These are phyloP conservation scores for Ladona fulva DNA, from an alignment of 1,140 invertebrate genomes.

Conservation along the genomic window DNA sequence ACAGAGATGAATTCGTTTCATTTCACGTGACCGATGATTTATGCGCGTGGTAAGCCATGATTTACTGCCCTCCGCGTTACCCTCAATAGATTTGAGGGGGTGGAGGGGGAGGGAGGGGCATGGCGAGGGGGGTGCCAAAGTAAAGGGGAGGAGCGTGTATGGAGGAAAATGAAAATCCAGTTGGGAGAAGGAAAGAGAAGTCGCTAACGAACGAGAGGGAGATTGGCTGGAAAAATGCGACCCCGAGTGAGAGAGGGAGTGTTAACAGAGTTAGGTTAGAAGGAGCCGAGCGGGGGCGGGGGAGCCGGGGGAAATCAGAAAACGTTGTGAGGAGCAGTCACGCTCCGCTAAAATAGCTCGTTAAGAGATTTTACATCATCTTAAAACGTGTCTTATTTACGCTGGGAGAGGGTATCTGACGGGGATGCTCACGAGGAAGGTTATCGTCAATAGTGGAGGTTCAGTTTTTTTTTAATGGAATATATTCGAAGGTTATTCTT, in stretches of 20 bases:
- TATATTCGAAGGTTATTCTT: too few relatives aligned
- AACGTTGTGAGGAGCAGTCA: background rate
- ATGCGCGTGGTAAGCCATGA: conserved; percentile 1
- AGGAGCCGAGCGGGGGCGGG: background rate
- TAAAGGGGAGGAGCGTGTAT: background rate
- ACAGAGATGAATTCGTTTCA: conserved; percentile 5
- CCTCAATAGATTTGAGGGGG: conserved; percentile 7
- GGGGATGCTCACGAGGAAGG: too few relatives aligned
- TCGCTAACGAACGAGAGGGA: background rate
- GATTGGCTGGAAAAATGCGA: conserved; percentile 4
- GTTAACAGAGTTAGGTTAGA: background rate
- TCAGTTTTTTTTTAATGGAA: too few relatives aligned
- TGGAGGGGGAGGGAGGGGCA: background rate
- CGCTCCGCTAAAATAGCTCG: background rate
- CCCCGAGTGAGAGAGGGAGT: background rate
- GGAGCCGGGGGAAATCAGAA: background rate
- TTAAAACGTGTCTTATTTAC: too few relatives aligned
- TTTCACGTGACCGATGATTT: conserved; percentile 9
- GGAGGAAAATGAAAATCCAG: background rate
- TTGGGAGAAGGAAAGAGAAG: background rate
- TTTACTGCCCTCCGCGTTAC: conserved; percentile 2
- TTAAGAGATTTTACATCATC: too few relatives aligned
- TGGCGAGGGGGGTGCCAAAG: background rate
- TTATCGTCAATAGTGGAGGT: too few relatives aligned
- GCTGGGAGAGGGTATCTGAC: too few relatives aligned